Percentiles rank a stretch among this genome's conserved stretches.
These are phyloP conservation scores for Lepidochrysops patricia DNA, from an alignment of 2,888 invertebrate genomes.

Conservation along the genomic window DNA sequence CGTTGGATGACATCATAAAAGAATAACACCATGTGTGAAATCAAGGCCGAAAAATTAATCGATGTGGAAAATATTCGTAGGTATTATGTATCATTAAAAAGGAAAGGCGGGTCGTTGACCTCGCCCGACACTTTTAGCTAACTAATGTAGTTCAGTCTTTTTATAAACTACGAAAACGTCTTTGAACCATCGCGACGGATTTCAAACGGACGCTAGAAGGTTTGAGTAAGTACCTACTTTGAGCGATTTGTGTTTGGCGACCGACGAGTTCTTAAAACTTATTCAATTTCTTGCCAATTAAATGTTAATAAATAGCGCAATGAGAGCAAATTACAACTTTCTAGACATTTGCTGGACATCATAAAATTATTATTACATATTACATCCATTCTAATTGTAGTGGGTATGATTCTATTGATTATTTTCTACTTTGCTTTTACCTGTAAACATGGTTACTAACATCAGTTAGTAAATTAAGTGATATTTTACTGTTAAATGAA, in stretches of 20 bases:
- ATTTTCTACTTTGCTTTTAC: neutral
- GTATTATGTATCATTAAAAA: conserved; percentile 48
- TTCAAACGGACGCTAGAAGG: conserved; percentile 30
- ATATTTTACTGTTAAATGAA: neutral
- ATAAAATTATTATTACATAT: conserved; percentile 26
- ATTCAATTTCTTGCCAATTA: conserved; percentile 12
- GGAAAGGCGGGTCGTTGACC: conserved; percentile 63
- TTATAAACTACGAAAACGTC: conserved; percentile 50
- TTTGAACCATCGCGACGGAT: conserved; percentile 38
- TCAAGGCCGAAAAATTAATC: conserved; percentile 55
- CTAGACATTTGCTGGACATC: conserved; percentile 33
- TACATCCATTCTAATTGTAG: conserved; percentile 17
- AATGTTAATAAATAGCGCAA: conserved; percentile 1
- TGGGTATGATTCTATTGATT: neutral
- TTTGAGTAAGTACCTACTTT: neutral
- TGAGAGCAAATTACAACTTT: conserved; percentile 34
- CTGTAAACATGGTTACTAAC: neutral
- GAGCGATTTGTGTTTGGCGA: neutral
- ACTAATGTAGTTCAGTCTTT: conserved; percentile 46
- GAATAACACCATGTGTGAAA: conserved; percentile 38
- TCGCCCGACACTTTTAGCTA: conserved; percentile 41
- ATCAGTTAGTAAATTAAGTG: too few relatives aligned
- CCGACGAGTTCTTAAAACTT: neutral
- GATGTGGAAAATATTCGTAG: conserved; percentile 37
- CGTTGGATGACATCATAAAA: conserved; percentile 58